phyloP scores from a whole-genome alignment of 2,888 invertebrate genomes.

The Platycnemis pennipes region DNA sequence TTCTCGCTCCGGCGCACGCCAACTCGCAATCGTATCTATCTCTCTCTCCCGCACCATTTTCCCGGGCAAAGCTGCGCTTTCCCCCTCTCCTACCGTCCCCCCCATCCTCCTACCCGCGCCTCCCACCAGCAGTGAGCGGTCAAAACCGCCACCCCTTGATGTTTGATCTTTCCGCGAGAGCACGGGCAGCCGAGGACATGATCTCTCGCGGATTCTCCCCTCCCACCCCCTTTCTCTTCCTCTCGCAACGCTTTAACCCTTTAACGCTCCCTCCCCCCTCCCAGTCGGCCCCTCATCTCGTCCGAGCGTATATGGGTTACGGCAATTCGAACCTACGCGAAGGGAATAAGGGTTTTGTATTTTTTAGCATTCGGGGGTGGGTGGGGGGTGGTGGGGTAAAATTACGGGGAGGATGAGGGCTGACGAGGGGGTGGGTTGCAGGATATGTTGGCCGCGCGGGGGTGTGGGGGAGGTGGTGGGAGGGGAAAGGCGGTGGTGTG shows the following conservation, averaged over 20 bases:
- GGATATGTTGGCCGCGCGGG: background rate
- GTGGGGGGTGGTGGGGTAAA: background rate
- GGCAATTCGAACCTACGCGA: conserved; percentile 11
- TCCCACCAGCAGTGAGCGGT: background rate
- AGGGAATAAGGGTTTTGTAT: background rate
- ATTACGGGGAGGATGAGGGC: background rate
- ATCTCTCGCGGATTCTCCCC: background rate
- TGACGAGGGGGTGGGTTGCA: background rate
- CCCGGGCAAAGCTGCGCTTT: background rate
- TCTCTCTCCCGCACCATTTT: background rate
- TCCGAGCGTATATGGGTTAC: background rate
- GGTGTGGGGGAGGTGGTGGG: background rate
- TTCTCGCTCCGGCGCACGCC: conserved; percentile 2
- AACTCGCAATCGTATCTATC: background rate
- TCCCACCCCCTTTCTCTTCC: background rate
- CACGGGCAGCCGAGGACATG: conserved; percentile 17
- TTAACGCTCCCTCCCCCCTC: background rate
- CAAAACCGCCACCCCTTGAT: conserved; percentile 28
- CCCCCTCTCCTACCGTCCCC: background rate
- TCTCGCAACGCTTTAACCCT: background rate
- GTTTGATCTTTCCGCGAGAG: conserved; percentile 39
- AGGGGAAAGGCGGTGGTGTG: background rate
- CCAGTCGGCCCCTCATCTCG: background rate
- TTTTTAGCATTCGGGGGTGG: background rate
- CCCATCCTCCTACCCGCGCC: background rate